Percentiles rank a stretch among this genome's conserved stretches.
phyloP scores from a whole-genome alignment of 2,888 invertebrate species.

The Ypsolopha scabrella region DNA sequence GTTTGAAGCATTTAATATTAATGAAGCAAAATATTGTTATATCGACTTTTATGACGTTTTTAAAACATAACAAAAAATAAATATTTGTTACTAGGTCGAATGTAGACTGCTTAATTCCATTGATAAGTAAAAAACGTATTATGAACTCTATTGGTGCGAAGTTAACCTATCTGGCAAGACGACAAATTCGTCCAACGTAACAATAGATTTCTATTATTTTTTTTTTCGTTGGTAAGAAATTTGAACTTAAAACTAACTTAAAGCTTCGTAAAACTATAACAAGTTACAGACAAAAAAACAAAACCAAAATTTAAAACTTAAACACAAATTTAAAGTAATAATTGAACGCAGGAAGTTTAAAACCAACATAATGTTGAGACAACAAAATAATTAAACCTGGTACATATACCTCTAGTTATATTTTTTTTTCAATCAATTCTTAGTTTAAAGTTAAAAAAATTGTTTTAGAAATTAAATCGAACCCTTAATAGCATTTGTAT shows the following conservation, averaged over 20 bases:
- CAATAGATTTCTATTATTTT: too few relatives aligned
- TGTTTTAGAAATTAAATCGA: constrained; percentile 6
- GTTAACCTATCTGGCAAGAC: too few relatives aligned
- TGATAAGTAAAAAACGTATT: too few relatives aligned
- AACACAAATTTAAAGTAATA: constrained; percentile 39
- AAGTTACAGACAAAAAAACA: not conserved
- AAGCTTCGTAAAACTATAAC: not conserved
- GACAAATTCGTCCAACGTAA: too few relatives aligned
- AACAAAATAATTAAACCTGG: constrained; percentile 9
- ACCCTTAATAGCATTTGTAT: constrained; percentile 12
- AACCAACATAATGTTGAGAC: constrained; percentile 14
- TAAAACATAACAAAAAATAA: too few relatives aligned
- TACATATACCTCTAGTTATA: constrained; percentile 7
- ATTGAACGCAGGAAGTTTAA: constrained; percentile 57
- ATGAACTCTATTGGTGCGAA: too few relatives aligned
- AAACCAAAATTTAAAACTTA: not conserved
- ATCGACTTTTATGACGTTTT: too few relatives aligned
- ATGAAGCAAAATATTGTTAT: too few relatives aligned
- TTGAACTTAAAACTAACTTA: not conserved
- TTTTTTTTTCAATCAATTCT: constrained; percentile 2
- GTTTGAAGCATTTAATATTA: too few relatives aligned
- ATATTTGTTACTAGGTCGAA: too few relatives aligned
- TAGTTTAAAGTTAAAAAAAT: constrained; percentile 6
- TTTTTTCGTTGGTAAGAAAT: not conserved
- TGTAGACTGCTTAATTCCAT: too few relatives aligned